Evolutionary conservation across 2,113 vertebrate species (phyloP), one percentile per base, ranked within the genome.

Genomic region (Rhombomys opimus): DNA sequence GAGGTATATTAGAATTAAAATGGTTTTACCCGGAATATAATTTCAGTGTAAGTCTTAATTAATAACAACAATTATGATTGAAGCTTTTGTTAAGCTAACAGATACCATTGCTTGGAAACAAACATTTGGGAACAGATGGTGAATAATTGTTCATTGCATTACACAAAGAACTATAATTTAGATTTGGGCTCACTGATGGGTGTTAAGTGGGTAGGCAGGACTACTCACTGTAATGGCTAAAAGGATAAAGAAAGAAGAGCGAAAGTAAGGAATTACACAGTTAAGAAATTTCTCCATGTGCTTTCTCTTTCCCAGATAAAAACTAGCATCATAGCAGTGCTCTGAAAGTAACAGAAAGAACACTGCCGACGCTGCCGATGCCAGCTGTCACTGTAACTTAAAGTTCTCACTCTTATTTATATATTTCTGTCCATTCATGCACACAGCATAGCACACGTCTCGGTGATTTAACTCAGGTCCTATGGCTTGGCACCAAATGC

Each of bases 51-150:
- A 77, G 92, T 1, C 72, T 95, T 61, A 38, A 67, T 92, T 91
- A 92, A 54, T 77, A 70, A 90, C 1, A 92, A 3, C 35, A 86
- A 65, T 90, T 32, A 15, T 80, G 5, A 88, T 59, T 59, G 63
- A 82, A 89, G 57, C 4, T 68, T 94, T 92, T 90, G 30, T 94
- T 95, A 90, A 86, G 15, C 93, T 77, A 85, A 85, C 59, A 92
- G 38, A 78, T 95, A 59, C 23, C 32, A 30, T 86, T 92, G 35
- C 59, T 57, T 67, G 76, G 70, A 68, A 84, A 30, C 92, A 30
- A 92, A 89, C 25, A 82, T 57, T 89, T 63, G 46, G 84, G 23
- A 23, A 90, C n/a, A 88, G 80, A 67, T 52, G 7, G 7, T 89
- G 25, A 92, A n/a, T 91, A 93, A 87, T 65, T 85, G 22, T 81